Percentiles rank a stretch among this genome's conserved stretches.
Evolutionary conservation across 2,797 vertebrate species (phyloP).

Genomic region (Lepilemur septentrionalis): DNA sequence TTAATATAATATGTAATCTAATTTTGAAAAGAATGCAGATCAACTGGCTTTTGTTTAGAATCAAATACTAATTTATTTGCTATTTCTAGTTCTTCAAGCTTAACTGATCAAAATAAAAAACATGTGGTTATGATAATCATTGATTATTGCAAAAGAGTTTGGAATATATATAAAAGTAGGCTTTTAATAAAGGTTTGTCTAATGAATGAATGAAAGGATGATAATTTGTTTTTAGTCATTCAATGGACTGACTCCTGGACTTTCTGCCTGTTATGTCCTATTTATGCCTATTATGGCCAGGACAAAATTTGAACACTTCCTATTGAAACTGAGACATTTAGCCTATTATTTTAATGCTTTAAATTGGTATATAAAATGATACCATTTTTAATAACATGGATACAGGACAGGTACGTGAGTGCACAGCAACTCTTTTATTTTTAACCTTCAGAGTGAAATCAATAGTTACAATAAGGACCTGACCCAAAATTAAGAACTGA

Average conservation of each 20-base stretch:
- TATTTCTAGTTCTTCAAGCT: slow-evolving; percentile 32
- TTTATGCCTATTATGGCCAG: neutral
- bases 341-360: neutral
- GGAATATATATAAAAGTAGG: neutral
- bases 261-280: neutral
- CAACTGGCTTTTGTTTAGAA: neutral
- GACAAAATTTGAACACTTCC: neutral
- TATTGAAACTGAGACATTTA: neutral
- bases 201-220: neutral
- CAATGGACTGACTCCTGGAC: neutral
- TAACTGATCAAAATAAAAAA: slow-evolving; percentile 1
- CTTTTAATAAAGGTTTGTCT: slow-evolving; percentile 34
- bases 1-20: slow-evolving; percentile 41
- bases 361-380: slow-evolving; percentile 2
- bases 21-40: slow-evolving; percentile 1
- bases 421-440: slow-evolving; percentile 2
- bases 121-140: neutral
- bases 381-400: neutral
- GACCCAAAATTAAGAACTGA: slow-evolving; percentile 63
- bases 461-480: slow-evolving; percentile 64
- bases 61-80: slow-evolving; percentile 9
- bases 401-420: neutral
- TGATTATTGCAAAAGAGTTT: neutral
- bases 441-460: slow-evolving; percentile 57
- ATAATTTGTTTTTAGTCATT: slow-evolving; percentile 18